Base-by-base conservation (phyloP, 2,113 vertebrate genomes). In the Callithrix jacchus region DNA sequence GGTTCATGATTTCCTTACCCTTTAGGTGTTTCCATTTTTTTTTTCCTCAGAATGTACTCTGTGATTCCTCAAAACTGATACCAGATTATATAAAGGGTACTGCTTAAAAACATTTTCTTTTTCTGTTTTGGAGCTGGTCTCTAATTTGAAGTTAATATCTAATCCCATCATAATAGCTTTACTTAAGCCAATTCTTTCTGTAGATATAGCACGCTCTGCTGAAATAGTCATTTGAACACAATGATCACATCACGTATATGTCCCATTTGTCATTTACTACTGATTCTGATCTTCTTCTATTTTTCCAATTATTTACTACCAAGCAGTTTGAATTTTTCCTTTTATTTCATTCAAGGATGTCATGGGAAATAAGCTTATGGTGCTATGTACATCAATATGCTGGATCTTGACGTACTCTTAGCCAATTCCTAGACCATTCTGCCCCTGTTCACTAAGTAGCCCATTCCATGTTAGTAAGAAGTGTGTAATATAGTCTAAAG, bases 81-180 rank as follows among this genome's bases (percentile, higher is more conserved):
- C 88, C 52, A 64, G 37, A 25, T 95, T 47, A 74, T 90, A 66
- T 89, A 87, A 88, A 42, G 25, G 10, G 14, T 68, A 70, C 20
- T 42, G 5, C 66, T 5, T 79, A 89, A 83, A 17, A 84, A 11
- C 61, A 56, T 42, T 58, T 93, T 66, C 23, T 77, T 12, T 70
- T 40, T 58, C 35, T 94, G 47, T 93, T 87, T 90, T 76, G 37
- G 45, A 66, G 70, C 7, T 89, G 68, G 52, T 79, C n/a, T 97
- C 30, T 83, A 64, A 54, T 64, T 87, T 74, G n/a, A 96, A 40
- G 30, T 89, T 90, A 81, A 37, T 7, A 40, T 87, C 93, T 73
- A 84, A 86, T 84, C 18, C 49, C 16, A 52, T 17, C 3, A 1
- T n/a, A 23, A 68, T 25, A 61, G 13, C 10, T 74, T 91, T 83